These are phyloP conservation scores for Stictonetta naevosa DNA, from an alignment of 2,113 vertebrate species.

Conservation along the genomic window DNA sequence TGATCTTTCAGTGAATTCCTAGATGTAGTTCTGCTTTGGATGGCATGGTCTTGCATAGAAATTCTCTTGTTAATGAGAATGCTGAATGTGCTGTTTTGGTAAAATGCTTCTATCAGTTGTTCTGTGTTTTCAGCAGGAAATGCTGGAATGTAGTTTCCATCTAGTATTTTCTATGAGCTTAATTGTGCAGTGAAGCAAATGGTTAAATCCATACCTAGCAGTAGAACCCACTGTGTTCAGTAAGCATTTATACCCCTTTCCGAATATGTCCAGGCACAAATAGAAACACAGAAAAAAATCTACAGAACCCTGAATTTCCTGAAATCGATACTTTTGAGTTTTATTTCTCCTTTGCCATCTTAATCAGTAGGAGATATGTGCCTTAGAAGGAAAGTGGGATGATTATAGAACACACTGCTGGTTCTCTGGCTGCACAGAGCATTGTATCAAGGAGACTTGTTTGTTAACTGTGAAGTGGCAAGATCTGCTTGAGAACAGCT, in stretches of 20 bases:
- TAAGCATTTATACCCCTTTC: background rate
- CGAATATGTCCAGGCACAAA: background rate
- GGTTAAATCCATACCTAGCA: constrained; percentile 1
- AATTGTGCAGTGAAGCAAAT: background rate
- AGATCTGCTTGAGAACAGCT: background rate
- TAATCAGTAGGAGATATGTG: constrained; percentile 17
- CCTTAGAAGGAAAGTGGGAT: constrained; percentile 6
- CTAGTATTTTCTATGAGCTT: background rate
- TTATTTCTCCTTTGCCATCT: background rate
- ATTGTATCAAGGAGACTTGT: background rate
- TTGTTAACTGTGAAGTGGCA: background rate
- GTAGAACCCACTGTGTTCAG: background rate
- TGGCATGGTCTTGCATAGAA: constrained; percentile 8
- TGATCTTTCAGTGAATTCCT: constrained; percentile 3
- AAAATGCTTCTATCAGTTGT: constrained; percentile 38
- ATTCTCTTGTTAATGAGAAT: constrained; percentile 8
- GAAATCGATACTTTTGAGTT: background rate
- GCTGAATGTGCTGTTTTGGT: constrained; percentile 41
- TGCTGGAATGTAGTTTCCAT: constrained; percentile 22
- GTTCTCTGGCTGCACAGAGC: background rate
- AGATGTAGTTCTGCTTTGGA: constrained; percentile 10
- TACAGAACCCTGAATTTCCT: background rate
- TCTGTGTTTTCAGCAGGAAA: constrained; percentile 15
- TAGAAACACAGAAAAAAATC: background rate
- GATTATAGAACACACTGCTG: background rate